These are phyloP conservation scores for Scaptomyza montana DNA, from an alignment of 1,140 invertebrate species.

Conservation along the genomic window DNA sequence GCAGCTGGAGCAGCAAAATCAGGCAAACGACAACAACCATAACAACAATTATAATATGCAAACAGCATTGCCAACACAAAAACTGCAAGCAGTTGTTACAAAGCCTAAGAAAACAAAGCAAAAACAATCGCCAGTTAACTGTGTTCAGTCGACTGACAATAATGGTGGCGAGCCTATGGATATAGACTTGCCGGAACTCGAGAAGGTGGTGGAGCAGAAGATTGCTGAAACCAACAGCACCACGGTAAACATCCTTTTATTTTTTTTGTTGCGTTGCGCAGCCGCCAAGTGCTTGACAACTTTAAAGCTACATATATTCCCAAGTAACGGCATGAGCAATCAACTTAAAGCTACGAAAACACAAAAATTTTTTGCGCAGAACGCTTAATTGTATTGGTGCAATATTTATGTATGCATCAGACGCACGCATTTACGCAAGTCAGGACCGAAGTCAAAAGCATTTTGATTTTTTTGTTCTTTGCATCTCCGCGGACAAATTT, in stretches of 20 bases:
- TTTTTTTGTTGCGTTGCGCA: no score
- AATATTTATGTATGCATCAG: no score
- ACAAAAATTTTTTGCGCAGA: no score
- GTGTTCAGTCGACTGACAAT: not conserved
- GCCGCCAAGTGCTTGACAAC: no score
- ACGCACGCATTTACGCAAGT: no score
- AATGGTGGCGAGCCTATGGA: slow-evolving; percentile 56
- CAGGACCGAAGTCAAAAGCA: no score
- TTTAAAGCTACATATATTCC: no score
- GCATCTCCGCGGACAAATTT: no score
- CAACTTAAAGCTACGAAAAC: no score
- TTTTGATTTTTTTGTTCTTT: no score
- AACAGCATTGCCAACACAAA: not conserved
- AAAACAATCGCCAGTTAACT: no score
- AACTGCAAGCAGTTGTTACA: not conserved
- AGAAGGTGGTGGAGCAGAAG: not conserved
- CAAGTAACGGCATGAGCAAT: not conserved
- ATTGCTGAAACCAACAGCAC: not conserved
- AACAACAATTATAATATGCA: not conserved
- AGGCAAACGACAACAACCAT: slow-evolving; percentile 25
- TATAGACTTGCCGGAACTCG: slow-evolving; percentile 18
- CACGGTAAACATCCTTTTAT: not conserved
- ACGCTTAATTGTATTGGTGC: no score
- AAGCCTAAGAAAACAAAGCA: not conserved
- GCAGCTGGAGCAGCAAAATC: slow-evolving; percentile 11